Evolutionary conservation across 2,797 vertebrate genomes (phyloP).

Genomic region (Salmo trutta): DNA sequence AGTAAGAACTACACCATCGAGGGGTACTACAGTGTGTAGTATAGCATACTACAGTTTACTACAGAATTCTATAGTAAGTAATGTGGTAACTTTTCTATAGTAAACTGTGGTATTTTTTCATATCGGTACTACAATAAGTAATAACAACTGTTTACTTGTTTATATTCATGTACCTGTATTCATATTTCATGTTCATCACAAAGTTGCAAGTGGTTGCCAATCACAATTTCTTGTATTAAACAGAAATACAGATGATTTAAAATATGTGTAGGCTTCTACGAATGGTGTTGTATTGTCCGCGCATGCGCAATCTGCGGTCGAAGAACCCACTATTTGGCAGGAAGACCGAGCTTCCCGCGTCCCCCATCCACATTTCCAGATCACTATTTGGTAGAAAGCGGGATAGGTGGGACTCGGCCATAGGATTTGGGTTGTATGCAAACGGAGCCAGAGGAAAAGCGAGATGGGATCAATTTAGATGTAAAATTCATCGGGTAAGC

Average conservation of each 20-base stretch:
- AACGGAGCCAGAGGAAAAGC: conserved; percentile 45
- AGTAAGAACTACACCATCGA: no score
- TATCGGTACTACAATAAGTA: no score
- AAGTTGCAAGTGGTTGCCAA: background rate
- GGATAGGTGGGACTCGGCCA: conserved; percentile 60
- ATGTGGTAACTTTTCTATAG: background rate
- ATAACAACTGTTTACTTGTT: background rate
- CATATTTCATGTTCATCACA: background rate
- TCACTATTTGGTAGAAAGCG: conserved; percentile 58
- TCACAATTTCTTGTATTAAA: background rate
- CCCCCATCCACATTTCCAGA: background rate
- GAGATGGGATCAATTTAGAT: conserved; percentile 65
- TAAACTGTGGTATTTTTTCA: background rate
- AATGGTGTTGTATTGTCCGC: background rate
- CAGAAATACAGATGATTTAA: background rate
- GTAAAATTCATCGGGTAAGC: conserved; percentile 62
- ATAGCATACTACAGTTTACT: no score
- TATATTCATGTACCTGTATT: background rate
- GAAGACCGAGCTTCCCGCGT: conserved; percentile 21
- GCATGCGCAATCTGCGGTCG: conserved; percentile 1
- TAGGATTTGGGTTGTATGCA: conserved; percentile 51
- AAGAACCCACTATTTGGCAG: conserved; percentile 54
- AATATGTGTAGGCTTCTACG: background rate
- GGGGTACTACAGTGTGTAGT: no score
- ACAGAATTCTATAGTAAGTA: no score